Conservation (phyloP, 2,797 vertebrate genomes). For the Netta rufina region DNA sequence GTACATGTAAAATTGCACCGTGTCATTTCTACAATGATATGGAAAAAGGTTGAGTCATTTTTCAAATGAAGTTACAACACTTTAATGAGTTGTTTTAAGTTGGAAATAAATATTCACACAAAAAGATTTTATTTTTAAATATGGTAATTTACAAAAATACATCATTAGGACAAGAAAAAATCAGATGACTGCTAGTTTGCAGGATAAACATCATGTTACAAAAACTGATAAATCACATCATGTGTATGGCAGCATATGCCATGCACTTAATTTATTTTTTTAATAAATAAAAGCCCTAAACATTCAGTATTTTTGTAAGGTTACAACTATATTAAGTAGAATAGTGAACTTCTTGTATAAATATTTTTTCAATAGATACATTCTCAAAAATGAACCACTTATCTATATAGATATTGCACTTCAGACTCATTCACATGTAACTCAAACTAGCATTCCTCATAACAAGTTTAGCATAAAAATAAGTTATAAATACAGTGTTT, state of each 20-base stretch:
- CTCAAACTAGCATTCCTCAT: constrained; percentile 61
- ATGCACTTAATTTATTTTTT: constrained; percentile 5
- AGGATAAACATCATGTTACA: constrained; percentile 34
- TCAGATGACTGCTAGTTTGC: constrained; percentile 1
- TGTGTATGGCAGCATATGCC: constrained; percentile 58
- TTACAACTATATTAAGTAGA: constrained; percentile 49
- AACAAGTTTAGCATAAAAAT: constrained; percentile 69
- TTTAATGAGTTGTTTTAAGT: background rate
- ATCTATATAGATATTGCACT: constrained; percentile 70
- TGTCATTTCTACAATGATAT: background rate
- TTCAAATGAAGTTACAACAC: constrained; percentile 8
- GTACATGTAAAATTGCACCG: constrained; percentile 9
- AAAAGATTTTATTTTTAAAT: constrained; percentile 38
- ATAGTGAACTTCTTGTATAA: constrained; percentile 46
- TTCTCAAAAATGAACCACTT: constrained; percentile 66
- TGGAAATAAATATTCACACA: background rate
- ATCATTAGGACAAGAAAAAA: constrained; percentile 48
- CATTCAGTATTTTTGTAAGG: constrained; percentile 48
- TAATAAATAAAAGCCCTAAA: constrained; percentile 64
- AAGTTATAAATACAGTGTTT: constrained; percentile 63
- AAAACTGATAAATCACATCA: constrained; percentile 46
- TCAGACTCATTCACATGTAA: constrained; percentile 58
- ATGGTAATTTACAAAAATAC: constrained; percentile 57
- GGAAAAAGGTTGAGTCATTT: background rate
- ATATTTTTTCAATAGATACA: constrained; percentile 48